A percentile compares a stretch with the other conserved stretches of the same genome.
These are phyloP conservation scores for Nephotettix cincticeps DNA, from an alignment of 1,140 invertebrate species.

Conservation along the genomic window DNA sequence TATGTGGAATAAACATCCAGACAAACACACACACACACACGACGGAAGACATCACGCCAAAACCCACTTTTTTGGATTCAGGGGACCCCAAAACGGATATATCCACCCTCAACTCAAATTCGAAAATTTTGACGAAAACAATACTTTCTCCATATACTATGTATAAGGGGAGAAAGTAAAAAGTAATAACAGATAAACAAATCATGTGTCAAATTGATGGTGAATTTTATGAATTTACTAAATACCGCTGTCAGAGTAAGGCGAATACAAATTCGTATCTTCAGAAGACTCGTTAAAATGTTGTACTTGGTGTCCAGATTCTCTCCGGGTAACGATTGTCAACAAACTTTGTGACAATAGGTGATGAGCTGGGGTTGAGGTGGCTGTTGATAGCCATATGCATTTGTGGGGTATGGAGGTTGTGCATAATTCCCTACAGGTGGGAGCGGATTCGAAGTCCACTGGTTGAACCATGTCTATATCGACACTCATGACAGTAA, in stretches of 20 bases:
- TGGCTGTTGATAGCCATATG: background rate
- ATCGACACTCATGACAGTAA: too few species aligned
- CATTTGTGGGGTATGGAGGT: background rate
- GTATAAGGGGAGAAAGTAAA: too few species aligned
- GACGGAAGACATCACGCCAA: too few species aligned
- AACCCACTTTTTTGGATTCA: too few species aligned
- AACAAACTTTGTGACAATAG: background rate
- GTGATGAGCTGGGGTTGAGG: background rate
- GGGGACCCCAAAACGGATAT: too few species aligned
- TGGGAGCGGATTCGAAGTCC: background rate
- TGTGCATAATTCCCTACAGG: background rate
- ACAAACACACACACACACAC: too few species aligned
- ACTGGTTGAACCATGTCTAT: background rate
- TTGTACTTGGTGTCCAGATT: background rate
- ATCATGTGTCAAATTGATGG: background rate
- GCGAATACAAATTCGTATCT: background rate
- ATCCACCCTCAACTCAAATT: too few species aligned
- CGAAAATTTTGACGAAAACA: too few species aligned
- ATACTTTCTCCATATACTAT: too few species aligned
- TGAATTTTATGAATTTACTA: background rate
- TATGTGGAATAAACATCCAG: too few species aligned
- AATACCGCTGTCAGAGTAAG: background rate
- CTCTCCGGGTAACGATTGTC: background rate
- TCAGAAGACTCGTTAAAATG: background rate
- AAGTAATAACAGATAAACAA: too few species aligned